A percentile compares a stretch with the other conserved stretches of the same genome.
Evolutionary conservation across 2,797 vertebrate species (phyloP).

Genomic region (Passerculus sandwichensis): DNA sequence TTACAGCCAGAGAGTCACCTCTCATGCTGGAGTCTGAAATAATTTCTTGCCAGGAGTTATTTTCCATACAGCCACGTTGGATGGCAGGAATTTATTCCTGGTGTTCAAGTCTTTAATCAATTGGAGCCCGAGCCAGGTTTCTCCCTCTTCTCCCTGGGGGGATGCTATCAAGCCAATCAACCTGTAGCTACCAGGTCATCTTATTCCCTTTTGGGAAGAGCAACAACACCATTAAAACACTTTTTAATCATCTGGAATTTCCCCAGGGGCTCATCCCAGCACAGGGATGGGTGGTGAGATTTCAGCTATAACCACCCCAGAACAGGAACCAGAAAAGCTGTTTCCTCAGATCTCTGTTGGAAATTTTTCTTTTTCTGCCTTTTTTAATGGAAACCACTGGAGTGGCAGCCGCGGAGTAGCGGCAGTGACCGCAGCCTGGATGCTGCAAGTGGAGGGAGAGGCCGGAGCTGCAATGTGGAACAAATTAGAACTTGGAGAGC

Average conservation of each 20-base stretch:
- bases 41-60: constrained; percentile 32
- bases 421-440: constrained; percentile 13
- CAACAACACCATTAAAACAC: constrained; percentile 1
- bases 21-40: background rate
- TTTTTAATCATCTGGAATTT: constrained; percentile 40
- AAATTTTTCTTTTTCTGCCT: background rate
- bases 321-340: background rate
- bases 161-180: constrained; percentile 34
- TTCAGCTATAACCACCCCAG: background rate
- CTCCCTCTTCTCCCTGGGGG: background rate
- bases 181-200: constrained; percentile 59
- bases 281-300: background rate
- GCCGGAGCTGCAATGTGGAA: constrained; percentile 66
- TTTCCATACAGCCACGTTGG: constrained; percentile 19
- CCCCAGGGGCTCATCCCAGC: background rate
- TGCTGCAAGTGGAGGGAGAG: constrained; percentile 31
- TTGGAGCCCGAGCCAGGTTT: background rate
- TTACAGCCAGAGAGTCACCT: constrained; percentile 17
- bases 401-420: background rate
- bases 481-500: constrained; percentile 65
- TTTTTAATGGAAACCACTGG: constrained; percentile 20
- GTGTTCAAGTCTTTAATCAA: constrained; percentile 49
- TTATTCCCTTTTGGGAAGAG: constrained; percentile 14
- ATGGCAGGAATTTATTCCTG: constrained; percentile 38
- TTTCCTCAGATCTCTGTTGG: background rate